Base-by-base conservation (phyloP, 2,113 vertebrate genomes). In the Sorex fumeus region DNA sequence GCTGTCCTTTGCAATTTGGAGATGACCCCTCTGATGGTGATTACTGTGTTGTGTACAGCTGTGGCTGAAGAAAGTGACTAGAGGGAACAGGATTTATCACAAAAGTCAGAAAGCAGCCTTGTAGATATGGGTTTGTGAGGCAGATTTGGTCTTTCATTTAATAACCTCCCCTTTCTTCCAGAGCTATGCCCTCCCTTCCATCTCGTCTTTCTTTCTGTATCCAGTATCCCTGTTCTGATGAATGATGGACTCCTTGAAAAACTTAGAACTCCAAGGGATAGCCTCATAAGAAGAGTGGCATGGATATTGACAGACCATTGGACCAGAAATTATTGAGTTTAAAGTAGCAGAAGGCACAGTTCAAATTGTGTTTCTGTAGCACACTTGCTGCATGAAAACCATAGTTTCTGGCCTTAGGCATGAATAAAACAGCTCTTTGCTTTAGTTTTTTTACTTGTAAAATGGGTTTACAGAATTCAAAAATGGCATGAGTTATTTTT, bases 21-120 rank as follows among this genome's bases (percentile, higher is more conserved):
- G 53, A 95, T 92, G 92, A 96, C 88, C 90, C 72, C 32, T 88
- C 80, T 95, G 92, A 93, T 95, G 88, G 62, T 90, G 93, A 94
- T 88, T 93, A 88, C 50, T 95, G 88, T 83, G 76, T 36, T 88
- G 28, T 85, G 57, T 91, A 79, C 91, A 96, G 91, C 93, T 96
- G 92, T 91, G 88, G 80, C 83, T 95, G 47, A 90, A 95, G 85
- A 84, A 88, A 91, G 88, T 43, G 71, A 90, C 88, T 79, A 27
- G 77, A 88, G 43, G 60, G 71, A 95, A 30, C 62, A 92, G 77
- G 71, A 92, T 88, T 79, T 75, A 88, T 87, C 77, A 62, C 43
- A 47, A 28, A 36, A 93, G 86, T 95, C 81, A 91, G 83, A 95
- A 84, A 83, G 27, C 57, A 86, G 85, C 36, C 83, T 57, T 69